phyloP scores from a whole-genome alignment of 2,113 vertebrate species.

The Zingel zingel region DNA sequence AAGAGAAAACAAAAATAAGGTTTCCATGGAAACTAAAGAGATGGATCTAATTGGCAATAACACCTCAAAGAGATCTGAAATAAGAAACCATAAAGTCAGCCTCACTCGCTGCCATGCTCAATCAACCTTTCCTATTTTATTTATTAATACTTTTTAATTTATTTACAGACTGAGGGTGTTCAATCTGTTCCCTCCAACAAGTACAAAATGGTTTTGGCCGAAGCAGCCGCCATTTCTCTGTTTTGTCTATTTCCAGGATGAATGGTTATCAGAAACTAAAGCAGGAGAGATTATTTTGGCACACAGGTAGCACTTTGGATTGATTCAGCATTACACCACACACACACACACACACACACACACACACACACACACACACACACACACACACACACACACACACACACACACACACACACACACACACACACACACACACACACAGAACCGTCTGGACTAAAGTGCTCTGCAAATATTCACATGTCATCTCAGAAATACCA shows the following conservation, averaged over 20 bases:
- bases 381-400: neutral
- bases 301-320: constrained; percentile 38
- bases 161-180: constrained; percentile 18
- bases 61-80: constrained; percentile 63
- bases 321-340: constrained; percentile 22
- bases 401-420: neutral
- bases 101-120: neutral
- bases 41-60: constrained; percentile 74
- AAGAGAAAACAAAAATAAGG: constrained; percentile 49
- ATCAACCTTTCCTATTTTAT: constrained; percentile 10
- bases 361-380: constrained; percentile 2
- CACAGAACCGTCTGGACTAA: neutral
- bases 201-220: constrained; percentile 3
- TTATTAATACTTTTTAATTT: constrained; percentile 24
- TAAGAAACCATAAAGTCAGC: constrained; percentile 34
- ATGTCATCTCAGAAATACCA: constrained; percentile 9
- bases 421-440: neutral
- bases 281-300: constrained; percentile 40
- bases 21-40: constrained; percentile 83
- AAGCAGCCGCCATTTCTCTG: neutral
- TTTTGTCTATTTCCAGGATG: constrained; percentile 32
- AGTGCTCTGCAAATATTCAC: neutral
- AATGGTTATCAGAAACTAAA: constrained; percentile 30
- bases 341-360: constrained; percentile 9
- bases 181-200: constrained; percentile 22